phyloP scores from a whole-genome alignment of 2,113 vertebrate genomes.

The Hylia prasina region DNA sequence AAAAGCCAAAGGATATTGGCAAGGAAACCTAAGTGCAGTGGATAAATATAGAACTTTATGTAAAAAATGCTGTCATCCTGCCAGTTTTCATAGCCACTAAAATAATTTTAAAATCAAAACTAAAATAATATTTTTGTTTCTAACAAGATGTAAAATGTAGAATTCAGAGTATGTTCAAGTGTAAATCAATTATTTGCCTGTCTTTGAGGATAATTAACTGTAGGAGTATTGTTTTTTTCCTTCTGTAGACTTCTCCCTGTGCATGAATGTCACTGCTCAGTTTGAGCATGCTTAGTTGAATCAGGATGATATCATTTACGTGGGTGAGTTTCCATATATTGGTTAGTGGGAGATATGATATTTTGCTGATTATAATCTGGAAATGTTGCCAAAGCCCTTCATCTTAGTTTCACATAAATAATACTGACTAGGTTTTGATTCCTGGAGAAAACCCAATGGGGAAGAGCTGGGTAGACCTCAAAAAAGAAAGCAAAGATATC shows the following conservation, averaged over 20 bases:
- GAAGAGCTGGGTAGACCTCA: background rate
- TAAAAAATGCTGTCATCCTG: slow-evolving; percentile 21
- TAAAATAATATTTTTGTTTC: background rate
- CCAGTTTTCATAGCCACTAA: slow-evolving; percentile 20
- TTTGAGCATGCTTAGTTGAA: slow-evolving; percentile 30
- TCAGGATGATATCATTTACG: slow-evolving; percentile 27
- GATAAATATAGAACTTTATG: slow-evolving; percentile 56
- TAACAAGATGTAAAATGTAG: background rate
- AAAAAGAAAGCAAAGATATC: background rate
- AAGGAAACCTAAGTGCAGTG: background rate
- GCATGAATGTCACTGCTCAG: slow-evolving; percentile 6
- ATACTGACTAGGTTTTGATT: slow-evolving; percentile 15
- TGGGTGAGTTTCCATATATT: slow-evolving; percentile 58
- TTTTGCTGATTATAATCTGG: slow-evolving; percentile 60
- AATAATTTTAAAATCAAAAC: background rate
- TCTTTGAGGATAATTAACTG: background rate
- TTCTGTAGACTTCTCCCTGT: background rate
- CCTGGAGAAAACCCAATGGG: background rate
- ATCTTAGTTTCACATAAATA: slow-evolving; percentile 27
- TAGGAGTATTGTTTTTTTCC: slow-evolving; percentile 44
- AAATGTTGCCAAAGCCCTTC: slow-evolving; percentile 41
- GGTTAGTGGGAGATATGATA: slow-evolving; percentile 58
- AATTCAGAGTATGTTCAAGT: background rate
- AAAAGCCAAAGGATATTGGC: slow-evolving; percentile 56
- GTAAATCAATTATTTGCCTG: background rate